These are phyloP conservation scores for Chymomyza fuscimana DNA, from an alignment of 2,888 invertebrate species.

Conservation along the genomic window DNA sequence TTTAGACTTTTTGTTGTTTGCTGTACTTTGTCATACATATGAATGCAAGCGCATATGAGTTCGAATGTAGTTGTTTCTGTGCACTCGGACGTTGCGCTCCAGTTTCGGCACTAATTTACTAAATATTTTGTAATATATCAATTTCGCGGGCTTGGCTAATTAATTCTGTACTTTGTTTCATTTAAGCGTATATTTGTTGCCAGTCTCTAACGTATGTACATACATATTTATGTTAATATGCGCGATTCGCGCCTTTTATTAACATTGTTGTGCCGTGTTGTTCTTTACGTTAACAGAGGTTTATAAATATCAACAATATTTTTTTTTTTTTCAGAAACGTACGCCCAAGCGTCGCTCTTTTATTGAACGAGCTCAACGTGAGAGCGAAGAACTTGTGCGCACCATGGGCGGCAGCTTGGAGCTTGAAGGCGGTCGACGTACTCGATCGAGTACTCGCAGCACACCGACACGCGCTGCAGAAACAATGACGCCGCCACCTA, in stretches of 20 bases:
- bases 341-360: conserved; percentile 78
- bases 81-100: conserved; percentile 33
- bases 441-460: conserved; percentile 78
- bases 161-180: conserved; percentile 6
- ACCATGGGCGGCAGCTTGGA: conserved; percentile 78
- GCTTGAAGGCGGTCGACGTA: conserved; percentile 77
- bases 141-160: conserved; percentile 19
- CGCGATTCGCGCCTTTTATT: neutral
- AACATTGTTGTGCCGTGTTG: neutral
- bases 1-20: conserved; percentile 76
- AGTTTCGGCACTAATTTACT: conserved; percentile 31
- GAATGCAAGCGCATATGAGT: conserved; percentile 20
- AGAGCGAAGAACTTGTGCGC: conserved; percentile 79
- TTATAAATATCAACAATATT: conserved; percentile 3
- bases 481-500: conserved; percentile 75
- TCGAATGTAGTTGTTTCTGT: neutral
- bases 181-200: neutral
- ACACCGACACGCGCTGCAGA: conserved; percentile 70
- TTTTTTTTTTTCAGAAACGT: conserved; percentile 67
- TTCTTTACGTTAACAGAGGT: neutral
- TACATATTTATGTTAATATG: neutral
- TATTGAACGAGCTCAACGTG: conserved; percentile 78
- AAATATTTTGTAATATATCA: neutral
- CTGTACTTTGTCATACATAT: conserved; percentile 70
- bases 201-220: neutral